Conservation (phyloP, 2,113 vertebrate genomes). For the Rutilus rutilus region DNA sequence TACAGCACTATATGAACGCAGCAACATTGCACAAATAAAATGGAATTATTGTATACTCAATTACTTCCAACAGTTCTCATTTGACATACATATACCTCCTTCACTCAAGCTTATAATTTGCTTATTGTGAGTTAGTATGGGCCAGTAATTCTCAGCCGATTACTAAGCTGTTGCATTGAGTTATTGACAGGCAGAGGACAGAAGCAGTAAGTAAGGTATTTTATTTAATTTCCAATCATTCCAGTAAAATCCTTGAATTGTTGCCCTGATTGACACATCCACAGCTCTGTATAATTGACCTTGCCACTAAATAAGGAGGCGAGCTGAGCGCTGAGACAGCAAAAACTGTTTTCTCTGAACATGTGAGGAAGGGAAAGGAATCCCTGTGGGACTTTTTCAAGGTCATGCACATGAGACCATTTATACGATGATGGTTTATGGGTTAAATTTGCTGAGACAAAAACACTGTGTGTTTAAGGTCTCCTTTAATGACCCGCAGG, state of each 20-base stretch:
- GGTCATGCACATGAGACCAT: not conserved
- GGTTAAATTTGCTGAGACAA: not conserved
- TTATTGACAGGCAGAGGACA: constrained; percentile 47
- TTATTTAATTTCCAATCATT: constrained; percentile 55
- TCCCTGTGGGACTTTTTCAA: not conserved
- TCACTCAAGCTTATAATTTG: constrained; percentile 14
- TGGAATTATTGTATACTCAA: not conserved
- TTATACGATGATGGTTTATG: not conserved
- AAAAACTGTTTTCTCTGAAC: constrained; percentile 35
- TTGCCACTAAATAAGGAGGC: constrained; percentile 63
- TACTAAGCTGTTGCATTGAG: constrained; percentile 19
- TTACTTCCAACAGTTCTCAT: not conserved
- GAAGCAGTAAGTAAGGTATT: constrained; percentile 48
- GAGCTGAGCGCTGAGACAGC: constrained; percentile 66
- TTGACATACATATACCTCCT: not conserved
- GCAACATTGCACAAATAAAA: not conserved
- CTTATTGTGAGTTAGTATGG: not conserved
- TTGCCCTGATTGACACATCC: constrained; percentile 67
- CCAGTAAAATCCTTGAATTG: constrained; percentile 63
- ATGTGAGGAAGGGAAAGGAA: not conserved
- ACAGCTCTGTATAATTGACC: constrained; percentile 62
- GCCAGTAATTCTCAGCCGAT: not conserved
- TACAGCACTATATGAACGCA: not conserved
- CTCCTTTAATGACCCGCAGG: not conserved
- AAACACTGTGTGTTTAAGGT: not conserved